phyloP scores from a whole-genome alignment of 2,888 invertebrate genomes.

The Herminia tarsipennalis region DNA sequence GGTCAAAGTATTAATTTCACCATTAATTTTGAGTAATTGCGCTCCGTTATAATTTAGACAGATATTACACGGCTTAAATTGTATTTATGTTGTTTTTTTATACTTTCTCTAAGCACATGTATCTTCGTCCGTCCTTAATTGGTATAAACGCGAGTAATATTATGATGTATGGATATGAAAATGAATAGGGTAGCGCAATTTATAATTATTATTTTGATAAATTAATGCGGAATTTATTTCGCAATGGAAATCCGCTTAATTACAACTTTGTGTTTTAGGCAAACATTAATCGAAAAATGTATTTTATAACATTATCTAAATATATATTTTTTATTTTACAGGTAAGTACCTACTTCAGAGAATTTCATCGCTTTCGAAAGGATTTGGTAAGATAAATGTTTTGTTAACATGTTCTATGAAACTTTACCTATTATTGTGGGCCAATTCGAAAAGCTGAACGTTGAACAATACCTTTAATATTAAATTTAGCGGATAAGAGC shows the following conservation, averaged over 20 bases:
- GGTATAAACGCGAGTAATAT: slow-evolving; percentile 67
- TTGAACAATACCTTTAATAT: too few relatives aligned
- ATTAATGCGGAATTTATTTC: slow-evolving; percentile 46
- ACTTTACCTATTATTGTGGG: too few relatives aligned
- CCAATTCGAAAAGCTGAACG: too few relatives aligned
- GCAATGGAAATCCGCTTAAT: slow-evolving; percentile 49
- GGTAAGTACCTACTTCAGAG: slow-evolving; percentile 57
- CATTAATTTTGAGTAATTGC: slow-evolving; percentile 84
- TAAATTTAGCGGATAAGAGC: too few relatives aligned
- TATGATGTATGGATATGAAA: slow-evolving; percentile 74
- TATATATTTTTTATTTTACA: slow-evolving; percentile 50
- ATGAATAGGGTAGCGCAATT: slow-evolving; percentile 65
- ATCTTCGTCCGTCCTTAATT: slow-evolving; percentile 72
- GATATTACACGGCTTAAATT: slow-evolving; percentile 76
- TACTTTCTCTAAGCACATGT: slow-evolving; percentile 62
- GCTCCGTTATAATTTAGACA: slow-evolving; percentile 72
- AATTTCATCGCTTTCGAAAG: not conserved
- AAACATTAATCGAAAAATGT: slow-evolving; percentile 17
- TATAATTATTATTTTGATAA: slow-evolving; percentile 64
- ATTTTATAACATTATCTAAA: not conserved
- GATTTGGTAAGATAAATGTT: slow-evolving; percentile 25
- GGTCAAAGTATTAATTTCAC: slow-evolving; percentile 84
- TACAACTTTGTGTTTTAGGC: slow-evolving; percentile 22
- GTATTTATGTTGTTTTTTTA: slow-evolving; percentile 74
- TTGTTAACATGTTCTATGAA: too few relatives aligned